Conservation (phyloP, 2,888 invertebrate species). For the Seira musarum region DNA sequence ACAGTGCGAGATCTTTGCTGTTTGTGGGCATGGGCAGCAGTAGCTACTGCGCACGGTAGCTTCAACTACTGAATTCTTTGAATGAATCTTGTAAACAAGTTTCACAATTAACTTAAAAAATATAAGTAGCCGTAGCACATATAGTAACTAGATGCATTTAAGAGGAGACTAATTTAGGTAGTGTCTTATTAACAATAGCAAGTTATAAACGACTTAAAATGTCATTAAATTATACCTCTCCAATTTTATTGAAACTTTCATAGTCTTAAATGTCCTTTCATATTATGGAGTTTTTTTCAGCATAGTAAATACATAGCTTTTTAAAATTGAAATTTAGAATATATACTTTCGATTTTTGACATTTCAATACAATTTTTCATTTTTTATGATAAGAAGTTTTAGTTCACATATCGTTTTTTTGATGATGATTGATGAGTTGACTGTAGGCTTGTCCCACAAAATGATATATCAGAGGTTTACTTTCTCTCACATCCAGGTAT, state of each 20-base stretch:
- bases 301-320: neutral
- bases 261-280: constrained; percentile 6
- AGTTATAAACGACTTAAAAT: neutral
- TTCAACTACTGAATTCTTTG: no score
- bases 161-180: no score
- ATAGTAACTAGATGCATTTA: no score
- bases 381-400: constrained; percentile 7
- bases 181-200: no score
- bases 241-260: constrained; percentile 1
- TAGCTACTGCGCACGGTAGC: no score
- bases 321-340: neutral
- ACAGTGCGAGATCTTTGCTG: no score
- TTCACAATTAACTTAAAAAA: no score
- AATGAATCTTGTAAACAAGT: no score
- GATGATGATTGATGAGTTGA: constrained; percentile 10
- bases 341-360: neutral
- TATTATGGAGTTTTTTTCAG: neutral
- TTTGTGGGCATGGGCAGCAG: no score
- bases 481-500: constrained; percentile 10
- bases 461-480: constrained; percentile 6
- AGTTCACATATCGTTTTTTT: constrained; percentile 12
- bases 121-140: no score
- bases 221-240: constrained; percentile 13
- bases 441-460: constrained; percentile 8
- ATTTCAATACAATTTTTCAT: constrained; percentile 7